phyloP scores from a whole-genome alignment of 2,888 invertebrate species.

The Euproctis similis region DNA sequence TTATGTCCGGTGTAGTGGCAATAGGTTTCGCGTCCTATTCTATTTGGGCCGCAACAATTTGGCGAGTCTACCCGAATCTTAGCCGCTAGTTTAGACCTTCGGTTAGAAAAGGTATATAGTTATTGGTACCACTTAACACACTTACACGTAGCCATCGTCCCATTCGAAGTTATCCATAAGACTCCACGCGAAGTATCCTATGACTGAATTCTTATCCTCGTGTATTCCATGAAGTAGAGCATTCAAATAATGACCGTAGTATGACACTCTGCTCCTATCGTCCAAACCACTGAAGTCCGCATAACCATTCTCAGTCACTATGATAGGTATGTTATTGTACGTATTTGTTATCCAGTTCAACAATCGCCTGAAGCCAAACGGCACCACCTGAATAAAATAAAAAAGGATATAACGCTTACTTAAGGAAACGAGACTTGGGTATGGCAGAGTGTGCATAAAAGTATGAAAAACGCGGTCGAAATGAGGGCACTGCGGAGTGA shows the following conservation, averaged over 20 bases:
- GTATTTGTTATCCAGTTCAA: constrained; percentile 71
- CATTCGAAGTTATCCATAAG: constrained; percentile 91
- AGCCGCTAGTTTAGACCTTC: no score
- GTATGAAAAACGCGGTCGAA: no score
- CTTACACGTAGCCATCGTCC: constrained; percentile 84
- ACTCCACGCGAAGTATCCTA: constrained; percentile 87
- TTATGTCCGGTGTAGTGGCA: no score
- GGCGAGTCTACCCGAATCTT: no score
- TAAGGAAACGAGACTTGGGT: no score
- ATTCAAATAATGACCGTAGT: constrained; percentile 71
- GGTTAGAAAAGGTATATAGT: no score
- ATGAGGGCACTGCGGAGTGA: no score
- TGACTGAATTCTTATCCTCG: constrained; percentile 78
- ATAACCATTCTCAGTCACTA: constrained; percentile 75
- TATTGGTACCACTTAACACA: constrained; percentile 21
- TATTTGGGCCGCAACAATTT: no score
- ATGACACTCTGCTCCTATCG: constrained; percentile 73
- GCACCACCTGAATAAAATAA: constrained; percentile 61
- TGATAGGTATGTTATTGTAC: constrained; percentile 70
- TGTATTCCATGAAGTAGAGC: constrained; percentile 66
- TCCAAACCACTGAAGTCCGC: constrained; percentile 71
- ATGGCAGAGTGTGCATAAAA: no score
- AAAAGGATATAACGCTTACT: no score
- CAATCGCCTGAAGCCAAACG: constrained; percentile 74
- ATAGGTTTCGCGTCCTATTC: no score